These are phyloP conservation scores for Rotaria socialis DNA, from an alignment of 2,888 invertebrate species.

Conservation along the genomic window DNA sequence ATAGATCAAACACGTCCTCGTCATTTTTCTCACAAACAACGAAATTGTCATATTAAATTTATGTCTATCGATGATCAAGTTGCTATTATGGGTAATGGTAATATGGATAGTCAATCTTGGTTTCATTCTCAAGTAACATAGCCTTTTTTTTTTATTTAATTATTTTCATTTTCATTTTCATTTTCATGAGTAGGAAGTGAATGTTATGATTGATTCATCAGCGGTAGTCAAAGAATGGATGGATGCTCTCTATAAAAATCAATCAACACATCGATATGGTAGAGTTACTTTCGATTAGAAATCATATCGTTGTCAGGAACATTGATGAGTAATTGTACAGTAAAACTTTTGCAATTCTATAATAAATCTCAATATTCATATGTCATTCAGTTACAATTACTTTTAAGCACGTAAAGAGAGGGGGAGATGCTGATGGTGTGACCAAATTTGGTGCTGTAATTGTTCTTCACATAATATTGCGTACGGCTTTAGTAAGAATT, in stretches of 20 bases:
- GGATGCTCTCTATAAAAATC: slow-evolving; percentile 32
- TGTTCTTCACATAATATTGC: no score
- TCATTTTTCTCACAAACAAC: neutral
- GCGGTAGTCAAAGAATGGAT: neutral
- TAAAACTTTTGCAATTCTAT: no score
- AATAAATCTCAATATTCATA: no score
- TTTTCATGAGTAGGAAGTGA: neutral
- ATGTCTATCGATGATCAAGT: slow-evolving; percentile 34
- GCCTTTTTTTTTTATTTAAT: neutral
- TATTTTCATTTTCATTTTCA: neutral
- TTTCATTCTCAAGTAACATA: slow-evolving; percentile 25
- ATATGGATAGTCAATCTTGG: slow-evolving; percentile 37
- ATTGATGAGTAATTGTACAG: no score
- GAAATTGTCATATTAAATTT: slow-evolving; percentile 36
- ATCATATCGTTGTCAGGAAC: neutral
- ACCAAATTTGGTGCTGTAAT: no score
- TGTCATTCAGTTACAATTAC: no score
- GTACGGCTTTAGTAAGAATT: no score
- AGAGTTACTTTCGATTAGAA: neutral
- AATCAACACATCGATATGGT: slow-evolving; percentile 5
- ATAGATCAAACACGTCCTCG: slow-evolving; percentile 15
- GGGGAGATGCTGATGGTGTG: no score
- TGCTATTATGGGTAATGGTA: slow-evolving; percentile 32
- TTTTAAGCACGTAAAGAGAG: no score
- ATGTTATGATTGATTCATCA: slow-evolving; percentile 26